Base-by-base conservation (phyloP, 2,113 vertebrate genomes). In the Loxodonta africana region DNA sequence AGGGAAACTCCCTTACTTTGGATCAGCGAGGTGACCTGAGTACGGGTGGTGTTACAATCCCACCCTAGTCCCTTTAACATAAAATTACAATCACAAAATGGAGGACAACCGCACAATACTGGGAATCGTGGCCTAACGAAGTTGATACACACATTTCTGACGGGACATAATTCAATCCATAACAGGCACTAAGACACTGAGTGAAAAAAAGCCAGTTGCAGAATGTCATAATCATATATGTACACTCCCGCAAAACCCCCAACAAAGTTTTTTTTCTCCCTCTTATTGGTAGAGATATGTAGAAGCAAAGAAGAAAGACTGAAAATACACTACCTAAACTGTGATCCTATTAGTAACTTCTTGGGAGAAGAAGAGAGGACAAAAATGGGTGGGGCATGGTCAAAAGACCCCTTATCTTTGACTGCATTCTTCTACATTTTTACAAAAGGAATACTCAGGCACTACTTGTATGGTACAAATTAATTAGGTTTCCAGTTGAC, bases 401-500 rank as follows among this genome's bases (percentile, higher is more conserved):
- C 41, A 83, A 81, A 53, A 76, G 46, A 44, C 11, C 26, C 18
- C 21, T 46, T 63, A 10, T 28, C 92, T 89, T 80, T 65, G 87
- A 48, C 41, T 63, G 28, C 6, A 1, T 23, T 62, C 3, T 2
- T 63, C 67, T 26, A 8, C 80, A 12, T 33, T 86, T 67, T 89
- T 48, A 86, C 69, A 63, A 91, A 60, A 91, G 88, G 20, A 71
- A 41, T 14, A 67, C 33, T 62, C 90, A 51, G 8, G 37, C 14
- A 48, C 7, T 71, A 26, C 60, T 30, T 73, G 26, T 10, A 17
- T 26, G 30, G 92, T 18, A 88, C 37, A 67, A 53, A 96, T 89
- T 83, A 88, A 86, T 80, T 85, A 41, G 62, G 69, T 33, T 90
- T 92, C 81, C 65, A 65, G 71, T 84, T 95, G 90, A 97, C 88